Conservation (phyloP, 1,140 invertebrate species). For the Drosophila bifasciata region DNA sequence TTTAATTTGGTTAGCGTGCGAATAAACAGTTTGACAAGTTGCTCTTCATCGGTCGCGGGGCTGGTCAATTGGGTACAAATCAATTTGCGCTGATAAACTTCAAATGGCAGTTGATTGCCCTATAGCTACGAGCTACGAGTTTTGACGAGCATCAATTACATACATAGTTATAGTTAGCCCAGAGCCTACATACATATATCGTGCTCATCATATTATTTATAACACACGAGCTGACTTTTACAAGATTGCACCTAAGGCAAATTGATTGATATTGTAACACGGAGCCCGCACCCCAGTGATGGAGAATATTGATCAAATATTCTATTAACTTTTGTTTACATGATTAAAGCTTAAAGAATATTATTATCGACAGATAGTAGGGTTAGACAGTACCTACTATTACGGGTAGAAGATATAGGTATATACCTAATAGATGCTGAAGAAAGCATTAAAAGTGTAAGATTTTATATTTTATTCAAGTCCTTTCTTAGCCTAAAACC, state of each 20-base stretch:
- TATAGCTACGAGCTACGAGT: conserved; percentile 3
- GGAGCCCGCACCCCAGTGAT: no score
- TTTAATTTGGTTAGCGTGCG: conserved; percentile 64
- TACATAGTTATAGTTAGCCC: no score
- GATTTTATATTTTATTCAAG: no score
- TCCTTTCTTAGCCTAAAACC: no score
- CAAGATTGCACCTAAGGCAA: conserved; percentile 1
- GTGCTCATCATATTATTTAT: background rate
- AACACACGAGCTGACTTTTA: background rate
- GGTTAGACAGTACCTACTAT: no score
- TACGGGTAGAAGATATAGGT: no score
- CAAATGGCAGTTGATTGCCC: conserved; percentile 67
- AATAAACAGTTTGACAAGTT: conserved; percentile 53
- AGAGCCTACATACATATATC: background rate
- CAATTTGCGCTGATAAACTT: conserved; percentile 61
- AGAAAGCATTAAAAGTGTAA: no score
- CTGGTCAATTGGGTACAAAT: conserved; percentile 68
- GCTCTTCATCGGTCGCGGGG: conserved; percentile 10
- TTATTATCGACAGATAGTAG: no score
- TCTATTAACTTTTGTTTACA: conserved; percentile 1
- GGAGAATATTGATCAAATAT: conserved; percentile 12
- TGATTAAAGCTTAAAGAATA: no score
- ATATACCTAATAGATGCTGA: no score
- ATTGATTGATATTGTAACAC: conserved; percentile 4
- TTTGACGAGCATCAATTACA: conserved; percentile 40